Base-by-base conservation (phyloP, 2,888 invertebrate species). In the Coelinius sp. region DNA sequence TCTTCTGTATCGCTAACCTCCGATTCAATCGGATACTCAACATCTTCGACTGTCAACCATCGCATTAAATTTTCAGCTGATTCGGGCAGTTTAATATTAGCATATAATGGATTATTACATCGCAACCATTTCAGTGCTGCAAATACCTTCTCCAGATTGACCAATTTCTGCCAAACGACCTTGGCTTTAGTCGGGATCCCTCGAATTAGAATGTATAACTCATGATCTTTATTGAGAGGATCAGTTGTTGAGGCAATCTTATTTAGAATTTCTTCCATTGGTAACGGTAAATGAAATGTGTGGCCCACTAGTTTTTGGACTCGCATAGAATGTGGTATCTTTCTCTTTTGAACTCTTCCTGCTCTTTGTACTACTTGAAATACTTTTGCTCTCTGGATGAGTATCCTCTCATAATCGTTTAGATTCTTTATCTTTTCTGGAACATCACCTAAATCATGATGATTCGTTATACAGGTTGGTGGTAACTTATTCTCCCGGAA, bases 261-360 rank as follows among this genome's bases (percentile, higher is more conserved):
- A n/a, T n/a, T n/a, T n/a, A n/a, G n/a, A n/a, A n/a, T n/a, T n/a
- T n/a, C n/a, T n/a, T 85, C 80, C 5, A 82, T 20, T 0, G 84
- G 83, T 5, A 85, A 70, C 10, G 84, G 83, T n/a, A 84, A 73
- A 77, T 85, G 82, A 69, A 84, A 84, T 64, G 81, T 80, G 17
- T 79, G 71, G 49, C 79, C 81, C 64, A 74, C 72, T 7, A 79
- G 72, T 76, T 81, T 80, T 52, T 71, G 56, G 25, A 76, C 49
- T 38, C 71, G 70, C 35, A 79, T 65, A 46, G 73, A 72, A 73
- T 79, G 74, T 8, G 82, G 83, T 70, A 82, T 5, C 64, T 79
- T 80, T 71, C 77, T 79, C 22, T 82, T 84, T 35, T 78, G 31
- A 4, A 85, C 84, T n/a, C n/a, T n/a, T n/a, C n/a, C n/a, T n/a